phyloP scores from a whole-genome alignment of 2,888 invertebrate genomes.

The Mythimna vitellina region DNA sequence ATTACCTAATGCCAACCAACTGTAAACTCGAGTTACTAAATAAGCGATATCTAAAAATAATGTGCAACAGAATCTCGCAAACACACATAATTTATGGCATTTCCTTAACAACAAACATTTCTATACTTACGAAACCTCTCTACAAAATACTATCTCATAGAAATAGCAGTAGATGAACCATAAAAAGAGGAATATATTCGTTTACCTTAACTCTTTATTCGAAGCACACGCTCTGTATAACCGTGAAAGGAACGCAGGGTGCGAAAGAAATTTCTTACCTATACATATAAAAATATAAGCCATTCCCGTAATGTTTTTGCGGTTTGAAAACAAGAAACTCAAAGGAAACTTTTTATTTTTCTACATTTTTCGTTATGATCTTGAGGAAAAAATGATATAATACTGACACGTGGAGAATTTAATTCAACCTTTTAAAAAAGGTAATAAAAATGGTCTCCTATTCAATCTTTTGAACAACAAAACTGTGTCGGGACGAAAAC shows the following conservation, averaged over 20 bases:
- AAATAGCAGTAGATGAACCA: constrained; percentile 57
- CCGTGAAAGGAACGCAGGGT: constrained; percentile 51
- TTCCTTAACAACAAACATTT: constrained; percentile 1
- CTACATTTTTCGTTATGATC: not conserved
- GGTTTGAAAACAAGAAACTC: constrained; percentile 26
- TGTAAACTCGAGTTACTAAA: too few relatives aligned
- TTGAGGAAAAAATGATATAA: not conserved
- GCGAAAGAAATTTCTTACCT: constrained; percentile 40
- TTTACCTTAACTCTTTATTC: constrained; percentile 62
- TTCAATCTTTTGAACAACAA: not conserved
- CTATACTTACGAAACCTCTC: constrained; percentile 8
- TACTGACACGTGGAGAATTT: not conserved
- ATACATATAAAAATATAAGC: constrained; percentile 31
- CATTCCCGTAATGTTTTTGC: constrained; percentile 26
- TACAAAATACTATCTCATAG: constrained; percentile 24
- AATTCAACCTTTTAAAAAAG: not conserved
- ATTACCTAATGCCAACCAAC: too few relatives aligned
- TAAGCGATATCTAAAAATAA: not conserved
- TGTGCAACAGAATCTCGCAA: not conserved
- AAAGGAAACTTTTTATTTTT: constrained; percentile 1
- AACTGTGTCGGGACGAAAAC: not conserved
- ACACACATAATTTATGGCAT: not conserved
- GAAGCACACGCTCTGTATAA: constrained; percentile 58
- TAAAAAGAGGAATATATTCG: constrained; percentile 62
- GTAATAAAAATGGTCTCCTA: not conserved